Evolutionary conservation across 2,888 invertebrate genomes (phyloP), one percentile per base, ranked within the genome.

Genomic region (Fragum sueziense): DNA sequence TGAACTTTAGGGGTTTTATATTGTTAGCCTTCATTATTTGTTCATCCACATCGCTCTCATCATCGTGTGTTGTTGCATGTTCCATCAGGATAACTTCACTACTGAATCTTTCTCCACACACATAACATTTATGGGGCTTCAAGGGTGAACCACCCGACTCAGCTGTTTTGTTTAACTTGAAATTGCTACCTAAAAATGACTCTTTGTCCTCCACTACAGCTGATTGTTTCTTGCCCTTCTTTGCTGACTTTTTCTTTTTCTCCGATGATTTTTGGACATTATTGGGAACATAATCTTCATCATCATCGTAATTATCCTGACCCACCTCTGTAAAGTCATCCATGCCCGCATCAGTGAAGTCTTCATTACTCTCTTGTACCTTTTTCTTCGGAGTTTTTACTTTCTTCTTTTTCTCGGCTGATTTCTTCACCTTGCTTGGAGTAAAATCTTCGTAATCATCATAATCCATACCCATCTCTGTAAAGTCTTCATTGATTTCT

Each of bases 181-280:
- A 79, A 22, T 79, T 79, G 22, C 33, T 62, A 31, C 73, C 80
- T 17, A 80, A 54, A 41, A 80, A 76, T 22, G 73, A 52, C 31
- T 62, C 33, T 20, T 72, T 76, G 69, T 80, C 80, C 17, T 31
- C 69, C 31, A 51, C 52, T 33, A 29, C 11, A 51, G 4, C 11
- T 31, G 29, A 1, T 68, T 57, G 25, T 33, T n/a, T 47, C n/a
- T n/a, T n/a, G 22, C 31, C 17, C 22, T n/a, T 54, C 7, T 7
- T 7, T 11, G 7, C 11, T 54, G 7, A 11, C 11, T n/a, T 54
- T 54, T 54, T 22, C 7, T n/a, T 54, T 54, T 22, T n/a, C 14
- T 11, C 22, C 54, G 22, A n/a, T 17, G 22, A 22, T 54, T 22
- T 54, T 54, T 22, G 14, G 7, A n/a, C 14, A 7, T 22, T n/a